Base-by-base conservation (phyloP, 2,888 invertebrate species). In the Leptarthrus brevirostris region DNA sequence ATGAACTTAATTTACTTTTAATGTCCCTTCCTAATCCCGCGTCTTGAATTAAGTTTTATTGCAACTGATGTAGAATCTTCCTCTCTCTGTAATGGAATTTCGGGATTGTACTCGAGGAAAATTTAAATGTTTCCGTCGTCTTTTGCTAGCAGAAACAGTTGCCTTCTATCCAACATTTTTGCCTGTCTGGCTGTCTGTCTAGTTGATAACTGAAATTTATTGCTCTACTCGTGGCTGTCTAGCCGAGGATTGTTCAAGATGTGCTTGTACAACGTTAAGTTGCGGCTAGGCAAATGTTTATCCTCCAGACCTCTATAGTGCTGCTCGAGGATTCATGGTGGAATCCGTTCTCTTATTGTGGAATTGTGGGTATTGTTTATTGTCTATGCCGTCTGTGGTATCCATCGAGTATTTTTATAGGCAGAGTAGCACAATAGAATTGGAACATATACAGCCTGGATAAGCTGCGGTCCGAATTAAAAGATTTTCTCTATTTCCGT, bases 1-100 rank as follows among this genome's bases (percentile, higher is more conserved):
- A 74, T 49, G 74, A 74, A 74, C 74, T 74, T 74, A 74, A 74
- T 74, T 74, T 74, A 74, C 70, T 74, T 74, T 74, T 74, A 74
- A 74, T 71, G 74, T 71, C 71, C 36, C 24, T 66, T 54, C 26
- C 70, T 53, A 49, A 22, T 44, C 26, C 54, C 34, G 40, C 52
- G 30, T 71, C 30, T 49, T 74, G 74, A 71, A 74, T 74, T 74
- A 74, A 74, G 74, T 74, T 74, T 74, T 70, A 74, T 64, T 58
- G 71, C 61, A 47, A 66, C 22, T 47, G 26, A 66, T 49, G 49
- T 20, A 66, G 40, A 20, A 40, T 74, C 36, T n/a, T n/a, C n/a
- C n/a, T n/a, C n/a, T n/a, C n/a, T 52, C 24, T 36, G 40, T 70
- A 74, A 74, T 74, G 74, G 74, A 74, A 74, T 74, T 71, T 70